phyloP scores from a whole-genome alignment of 2,888 invertebrate genomes.

The Erebia ligea region DNA sequence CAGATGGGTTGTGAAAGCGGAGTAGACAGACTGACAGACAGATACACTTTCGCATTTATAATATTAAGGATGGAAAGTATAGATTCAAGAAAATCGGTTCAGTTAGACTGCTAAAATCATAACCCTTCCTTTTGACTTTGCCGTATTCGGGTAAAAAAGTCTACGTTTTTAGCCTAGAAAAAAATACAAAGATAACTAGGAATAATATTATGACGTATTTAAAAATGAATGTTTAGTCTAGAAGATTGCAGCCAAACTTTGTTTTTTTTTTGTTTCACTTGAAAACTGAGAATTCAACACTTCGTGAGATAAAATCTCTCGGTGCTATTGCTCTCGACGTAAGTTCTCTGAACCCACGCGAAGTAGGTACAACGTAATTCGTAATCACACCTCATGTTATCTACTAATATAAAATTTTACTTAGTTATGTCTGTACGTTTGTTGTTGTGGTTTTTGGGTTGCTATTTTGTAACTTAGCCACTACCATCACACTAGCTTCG shows the following conservation, averaged over 20 bases:
- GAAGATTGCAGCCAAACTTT: not conserved
- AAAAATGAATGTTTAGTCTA: slow-evolving; percentile 4
- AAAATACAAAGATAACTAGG: not conserved
- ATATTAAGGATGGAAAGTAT: too few species aligned
- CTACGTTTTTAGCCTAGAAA: not conserved
- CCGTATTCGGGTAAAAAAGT: too few species aligned
- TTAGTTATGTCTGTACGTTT: not conserved
- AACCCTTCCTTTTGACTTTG: too few species aligned
- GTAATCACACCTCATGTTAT: slow-evolving; percentile 6
- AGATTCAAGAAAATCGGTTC: too few species aligned
- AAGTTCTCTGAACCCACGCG: slow-evolving; percentile 33
- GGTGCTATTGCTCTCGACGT: slow-evolving; percentile 23
- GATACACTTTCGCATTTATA: too few species aligned
- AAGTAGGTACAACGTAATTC: slow-evolving; percentile 24
- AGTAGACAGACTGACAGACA: too few species aligned
- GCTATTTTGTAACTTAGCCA: too few species aligned
- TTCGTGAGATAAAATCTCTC: slow-evolving; percentile 27
- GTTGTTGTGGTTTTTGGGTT: too few species aligned
- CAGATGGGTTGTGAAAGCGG: too few species aligned
- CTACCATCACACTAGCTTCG: too few species aligned
- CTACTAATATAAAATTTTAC: not conserved
- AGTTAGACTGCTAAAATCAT: too few species aligned
- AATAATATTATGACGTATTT: not conserved
- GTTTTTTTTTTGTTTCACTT: slow-evolving; percentile 18
- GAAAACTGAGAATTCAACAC: slow-evolving; percentile 23